Conservation (phyloP, 2,888 invertebrate species). For the Ectemnius continuus region DNA sequence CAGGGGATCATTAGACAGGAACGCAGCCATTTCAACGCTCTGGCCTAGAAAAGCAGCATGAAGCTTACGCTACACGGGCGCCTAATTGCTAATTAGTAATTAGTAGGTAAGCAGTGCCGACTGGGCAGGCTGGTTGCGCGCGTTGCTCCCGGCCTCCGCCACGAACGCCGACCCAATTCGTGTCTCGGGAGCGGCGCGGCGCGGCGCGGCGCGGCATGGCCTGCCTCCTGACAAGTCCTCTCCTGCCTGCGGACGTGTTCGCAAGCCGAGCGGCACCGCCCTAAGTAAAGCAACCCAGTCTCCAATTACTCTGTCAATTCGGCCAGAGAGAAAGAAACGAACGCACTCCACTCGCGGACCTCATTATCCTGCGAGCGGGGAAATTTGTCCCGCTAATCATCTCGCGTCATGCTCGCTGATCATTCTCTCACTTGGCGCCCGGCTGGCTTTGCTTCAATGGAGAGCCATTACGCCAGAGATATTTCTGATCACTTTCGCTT, state of each 20-base stretch:
- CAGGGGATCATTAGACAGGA: slow-evolving; percentile 59
- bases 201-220: no score
- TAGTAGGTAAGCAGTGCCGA: slow-evolving; percentile 50
- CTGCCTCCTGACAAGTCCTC: neutral
- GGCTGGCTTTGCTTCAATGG: no score
- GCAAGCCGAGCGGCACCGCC: neutral
- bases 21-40: slow-evolving; percentile 54
- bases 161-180: slow-evolving; percentile 41
- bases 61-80: slow-evolving; percentile 31
- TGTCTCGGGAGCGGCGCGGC: neutral
- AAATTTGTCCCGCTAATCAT: slow-evolving; percentile 5
- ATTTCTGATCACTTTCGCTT: no score
- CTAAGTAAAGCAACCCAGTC: neutral
- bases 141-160: slow-evolving; percentile 11
- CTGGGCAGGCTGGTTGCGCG: slow-evolving; percentile 18
- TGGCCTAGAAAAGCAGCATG: slow-evolving; percentile 63
- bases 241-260: neutral
- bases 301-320: slow-evolving; percentile 4
- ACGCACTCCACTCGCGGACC: neutral
- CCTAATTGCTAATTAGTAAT: slow-evolving; percentile 71
- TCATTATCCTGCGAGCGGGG: slow-evolving; percentile 1
- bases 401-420: neutral
- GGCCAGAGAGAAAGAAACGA: neutral
- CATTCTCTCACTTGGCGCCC: no score
- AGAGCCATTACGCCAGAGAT: no score